Base-by-base conservation (phyloP, 2,888 invertebrate genomes). In the Microchrysa polita region DNA sequence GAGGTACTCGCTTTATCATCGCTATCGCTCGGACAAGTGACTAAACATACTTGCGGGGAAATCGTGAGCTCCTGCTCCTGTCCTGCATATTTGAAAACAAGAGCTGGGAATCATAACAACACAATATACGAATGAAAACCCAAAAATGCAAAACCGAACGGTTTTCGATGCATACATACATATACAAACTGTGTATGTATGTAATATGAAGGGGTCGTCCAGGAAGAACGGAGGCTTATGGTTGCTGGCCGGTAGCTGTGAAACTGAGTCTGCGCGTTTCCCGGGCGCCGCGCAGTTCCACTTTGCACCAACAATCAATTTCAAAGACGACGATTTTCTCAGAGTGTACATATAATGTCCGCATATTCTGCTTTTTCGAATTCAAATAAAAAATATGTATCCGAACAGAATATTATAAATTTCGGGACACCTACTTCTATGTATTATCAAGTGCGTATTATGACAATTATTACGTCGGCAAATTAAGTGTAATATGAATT, bases 201-300 rank as follows among this genome's bases (percentile, higher is more conserved):
- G n/a, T n/a, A n/a, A 16, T 16, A 5, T 34, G 65, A 48, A 40
- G 61, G 61, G 40, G 61, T 40, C 27, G 34, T 23, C 40, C 22
- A 16, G 57, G 22, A 16, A 34, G 34, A 65, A 23, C 14, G 48
- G 42, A 44, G 65, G 48, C 48, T 48, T 20, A 44, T 22, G 65
- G 22, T 18, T 14, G 61, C 61, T 65, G 65, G 65, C 65, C 65
- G 44, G 65, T 65, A 48, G 22, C 48, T 44, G 55, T 42, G n/a
- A 10, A n/a, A 69, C 22, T 57, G 72, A 60, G 72, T 48, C 23
- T 72, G 72, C 72, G 72, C 72, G 72, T 72, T 72, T 60, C 72
- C 72, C 72, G 72, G 72, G 72, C 72, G 72, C 57, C 72, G 72
- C 72, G 72, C 72, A 72, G 44, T 72, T 72, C 57, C 71, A 59